Evolutionary conservation across 2,113 vertebrate species (phyloP).

Genomic region (Ascaphus truei): DNA sequence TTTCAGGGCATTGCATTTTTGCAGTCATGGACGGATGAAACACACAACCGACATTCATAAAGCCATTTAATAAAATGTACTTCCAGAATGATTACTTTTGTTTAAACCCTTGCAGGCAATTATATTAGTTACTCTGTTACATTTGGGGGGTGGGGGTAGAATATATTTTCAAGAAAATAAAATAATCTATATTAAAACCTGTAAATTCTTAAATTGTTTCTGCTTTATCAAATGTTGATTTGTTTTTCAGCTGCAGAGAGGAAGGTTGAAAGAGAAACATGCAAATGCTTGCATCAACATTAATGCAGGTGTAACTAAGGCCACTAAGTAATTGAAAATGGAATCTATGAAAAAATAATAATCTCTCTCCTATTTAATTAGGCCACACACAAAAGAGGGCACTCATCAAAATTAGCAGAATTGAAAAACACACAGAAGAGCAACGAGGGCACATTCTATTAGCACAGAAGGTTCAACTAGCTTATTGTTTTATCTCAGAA

Average conservation of each 20-base stretch:
- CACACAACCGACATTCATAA: no score
- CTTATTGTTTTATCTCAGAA: constrained; percentile 42
- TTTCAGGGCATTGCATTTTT: no score
- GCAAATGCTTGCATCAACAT: not conserved
- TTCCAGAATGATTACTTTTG: no score
- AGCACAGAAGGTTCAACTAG: constrained; percentile 47
- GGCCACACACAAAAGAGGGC: constrained; percentile 32
- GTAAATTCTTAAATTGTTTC: no score
- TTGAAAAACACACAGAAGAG: constrained; percentile 38
- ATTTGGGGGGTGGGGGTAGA: no score
- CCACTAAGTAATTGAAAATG: not conserved
- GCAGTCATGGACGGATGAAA: no score
- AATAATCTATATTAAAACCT: no score
- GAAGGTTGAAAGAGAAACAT: not conserved
- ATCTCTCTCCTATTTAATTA: constrained; percentile 47
- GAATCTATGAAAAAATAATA: constrained; percentile 37
- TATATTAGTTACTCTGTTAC: no score
- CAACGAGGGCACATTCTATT: constrained; percentile 45
- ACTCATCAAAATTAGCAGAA: constrained; percentile 44
- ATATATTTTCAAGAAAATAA: no score
- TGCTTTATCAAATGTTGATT: not conserved
- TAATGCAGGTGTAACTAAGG: not conserved
- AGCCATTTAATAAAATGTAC: no score
- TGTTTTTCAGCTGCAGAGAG: no score
- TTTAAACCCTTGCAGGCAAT: no score